Conservation (phyloP, 1,140 invertebrate species). For the Heliothis virescens region DNA sequence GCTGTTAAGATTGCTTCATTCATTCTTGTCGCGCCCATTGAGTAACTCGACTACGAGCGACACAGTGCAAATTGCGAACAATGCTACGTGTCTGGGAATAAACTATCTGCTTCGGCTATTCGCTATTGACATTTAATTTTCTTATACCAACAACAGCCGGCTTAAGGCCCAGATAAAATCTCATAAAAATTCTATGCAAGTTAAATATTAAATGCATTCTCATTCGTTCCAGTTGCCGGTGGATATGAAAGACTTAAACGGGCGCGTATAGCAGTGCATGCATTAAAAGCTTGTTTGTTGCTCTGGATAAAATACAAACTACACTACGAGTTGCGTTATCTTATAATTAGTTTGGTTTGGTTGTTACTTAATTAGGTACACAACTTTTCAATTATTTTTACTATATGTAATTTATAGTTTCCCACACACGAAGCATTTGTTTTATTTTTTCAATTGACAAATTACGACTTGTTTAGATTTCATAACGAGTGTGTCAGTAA, state of each 20-base stretch:
- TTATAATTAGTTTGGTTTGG: conserved; percentile 42
- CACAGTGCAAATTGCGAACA: conserved; percentile 73
- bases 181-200: conserved; percentile 40
- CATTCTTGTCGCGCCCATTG: conserved; percentile 79
- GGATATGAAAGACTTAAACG: conserved; percentile 67
- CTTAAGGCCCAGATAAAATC: conserved; percentile 54
- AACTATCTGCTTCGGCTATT: conserved; percentile 67
- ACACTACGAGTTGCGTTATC: conserved; percentile 39
- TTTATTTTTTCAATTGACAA: conserved; percentile 13
- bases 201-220: conserved; percentile 34
- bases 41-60: conserved; percentile 71
- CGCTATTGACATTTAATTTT: conserved; percentile 74
- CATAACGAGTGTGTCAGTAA: conserved; percentile 16
- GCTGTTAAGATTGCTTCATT: conserved; percentile 81
- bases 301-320: conserved; percentile 39
- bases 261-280: conserved; percentile 38
- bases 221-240: conserved; percentile 42
- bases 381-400: conserved; percentile 49
- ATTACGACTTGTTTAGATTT: conserved; percentile 30
- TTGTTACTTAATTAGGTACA: conserved; percentile 47
- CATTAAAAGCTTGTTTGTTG: conserved; percentile 51
- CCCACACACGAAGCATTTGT: conserved; percentile 31
- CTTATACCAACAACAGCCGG: conserved; percentile 58
- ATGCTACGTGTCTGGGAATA: conserved; percentile 70
- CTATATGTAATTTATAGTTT: conserved; percentile 30